A percentile compares a stretch with the other conserved stretches of the same genome.
These are phyloP conservation scores for Agonopterix alstromeriana DNA, from an alignment of 2,888 invertebrate genomes.

Conservation along the genomic window DNA sequence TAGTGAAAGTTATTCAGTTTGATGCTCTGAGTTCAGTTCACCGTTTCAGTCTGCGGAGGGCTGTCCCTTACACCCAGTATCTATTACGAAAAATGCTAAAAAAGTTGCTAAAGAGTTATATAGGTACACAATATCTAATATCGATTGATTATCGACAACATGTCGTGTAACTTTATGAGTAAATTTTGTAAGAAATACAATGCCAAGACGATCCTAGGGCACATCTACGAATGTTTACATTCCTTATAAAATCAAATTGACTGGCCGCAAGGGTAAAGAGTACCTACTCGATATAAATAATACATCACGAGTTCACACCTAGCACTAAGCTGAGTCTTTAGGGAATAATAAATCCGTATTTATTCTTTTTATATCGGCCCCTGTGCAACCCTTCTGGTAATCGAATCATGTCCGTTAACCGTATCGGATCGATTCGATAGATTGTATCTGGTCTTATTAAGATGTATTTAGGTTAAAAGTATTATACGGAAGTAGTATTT, in stretches of 20 bases:
- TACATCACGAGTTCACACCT: slow-evolving; percentile 69
- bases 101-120: too few species aligned
- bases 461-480: too few species aligned
- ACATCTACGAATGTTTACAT: slow-evolving; percentile 50
- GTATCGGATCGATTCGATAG: slow-evolving; percentile 63
- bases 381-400: slow-evolving; percentile 43
- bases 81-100: too few species aligned
- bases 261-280: slow-evolving; percentile 31
- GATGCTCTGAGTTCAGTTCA: too few species aligned
- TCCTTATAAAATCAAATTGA: slow-evolving; percentile 38
- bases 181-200: too few species aligned
- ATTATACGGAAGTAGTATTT: too few species aligned
- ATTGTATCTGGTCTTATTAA: slow-evolving; percentile 40
- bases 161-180: too few species aligned
- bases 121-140: too few species aligned
- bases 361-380: slow-evolving; percentile 68
- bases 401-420: slow-evolving; percentile 36
- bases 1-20: too few species aligned
- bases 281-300: slow-evolving; percentile 53
- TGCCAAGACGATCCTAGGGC: neutral
- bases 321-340: slow-evolving; percentile 62
- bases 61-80: too few species aligned
- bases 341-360: slow-evolving; percentile 76
- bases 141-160: too few species aligned
- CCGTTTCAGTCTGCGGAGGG: too few species aligned